Evolutionary conservation across 1,140 invertebrate genomes (phyloP).

Genomic region (Dysdera silvatica): DNA sequence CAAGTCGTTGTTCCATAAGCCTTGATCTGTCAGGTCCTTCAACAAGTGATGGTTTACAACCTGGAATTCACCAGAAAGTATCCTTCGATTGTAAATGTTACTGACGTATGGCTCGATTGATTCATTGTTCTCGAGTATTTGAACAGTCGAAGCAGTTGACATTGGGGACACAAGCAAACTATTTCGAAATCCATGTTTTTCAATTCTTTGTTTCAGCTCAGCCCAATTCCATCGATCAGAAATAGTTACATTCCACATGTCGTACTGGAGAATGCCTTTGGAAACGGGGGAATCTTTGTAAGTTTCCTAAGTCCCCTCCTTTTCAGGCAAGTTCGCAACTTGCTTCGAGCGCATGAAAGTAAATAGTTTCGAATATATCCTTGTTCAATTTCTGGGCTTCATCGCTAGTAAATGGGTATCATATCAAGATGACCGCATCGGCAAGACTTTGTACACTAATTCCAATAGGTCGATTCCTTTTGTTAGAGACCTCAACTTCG

Average conservation of each 20-base stretch:
- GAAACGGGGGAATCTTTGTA: conserved; percentile 81
- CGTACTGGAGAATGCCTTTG: conserved; percentile 93
- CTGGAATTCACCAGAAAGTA: conserved; percentile 81
- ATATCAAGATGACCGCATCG: conserved; percentile 92
- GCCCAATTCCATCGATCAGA: conserved; percentile 85
- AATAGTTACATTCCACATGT: conserved; percentile 94
- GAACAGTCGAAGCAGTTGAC: conserved; percentile 98
- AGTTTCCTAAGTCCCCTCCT: conserved; percentile 81
- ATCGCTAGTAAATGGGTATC: conserved; percentile 71
- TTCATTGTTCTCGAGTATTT: conserved; percentile 98
- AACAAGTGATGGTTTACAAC: conserved; percentile 95
- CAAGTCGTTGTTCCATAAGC: conserved; percentile 93
- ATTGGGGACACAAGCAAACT: conserved; percentile 92
- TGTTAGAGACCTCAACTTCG: conserved; percentile 79
- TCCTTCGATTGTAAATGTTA: conserved; percentile 90
- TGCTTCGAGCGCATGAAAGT: conserved; percentile 91
- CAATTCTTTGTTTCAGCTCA: conserved; percentile 74
- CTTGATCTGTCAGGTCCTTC: conserved; percentile 79
- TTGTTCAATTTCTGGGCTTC: conserved; percentile 82
- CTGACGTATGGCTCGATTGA: conserved; percentile 97
- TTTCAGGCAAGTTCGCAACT: conserved; percentile 90
- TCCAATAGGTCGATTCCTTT: conserved; percentile 85
- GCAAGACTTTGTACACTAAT: conserved; percentile 96
- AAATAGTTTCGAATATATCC: conserved; percentile 97
- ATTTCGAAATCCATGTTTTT: conserved; percentile 84